Evolutionary conservation across 2,888 invertebrate genomes (phyloP).

Genomic region (Drosophila greeni): DNA sequence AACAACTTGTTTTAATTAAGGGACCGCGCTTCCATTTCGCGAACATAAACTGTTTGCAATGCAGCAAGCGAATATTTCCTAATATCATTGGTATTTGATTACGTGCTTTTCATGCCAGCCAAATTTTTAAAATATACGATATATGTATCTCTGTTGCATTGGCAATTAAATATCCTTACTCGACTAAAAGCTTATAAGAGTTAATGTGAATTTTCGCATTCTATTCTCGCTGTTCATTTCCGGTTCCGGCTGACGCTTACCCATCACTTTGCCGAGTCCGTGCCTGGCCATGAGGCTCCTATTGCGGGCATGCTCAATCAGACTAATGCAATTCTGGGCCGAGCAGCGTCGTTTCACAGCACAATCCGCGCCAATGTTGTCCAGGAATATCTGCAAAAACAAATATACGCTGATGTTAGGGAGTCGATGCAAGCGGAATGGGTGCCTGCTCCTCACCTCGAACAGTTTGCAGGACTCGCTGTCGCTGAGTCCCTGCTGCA

Average conservation of each 20-base stretch:
- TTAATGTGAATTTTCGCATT: constrained; percentile 5
- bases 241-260: constrained; percentile 62
- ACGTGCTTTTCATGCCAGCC: neutral
- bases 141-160: constrained; percentile 2
- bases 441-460: constrained; percentile 66
- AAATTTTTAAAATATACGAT: too few species aligned
- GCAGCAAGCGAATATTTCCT: neutral
- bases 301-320: constrained; percentile 89
- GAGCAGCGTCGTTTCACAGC: constrained; percentile 90
- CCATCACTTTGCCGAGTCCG: constrained; percentile 76
- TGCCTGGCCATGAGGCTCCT: constrained; percentile 80
- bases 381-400: constrained; percentile 77
- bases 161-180: constrained; percentile 28
- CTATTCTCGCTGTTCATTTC: constrained; percentile 44
- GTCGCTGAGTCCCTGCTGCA: constrained; percentile 78
- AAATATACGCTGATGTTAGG: constrained; percentile 4
- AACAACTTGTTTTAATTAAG: neutral
- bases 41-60: neutral
- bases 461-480: constrained; percentile 77
- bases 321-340: constrained; percentile 87
- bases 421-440: neutral
- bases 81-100: neutral
- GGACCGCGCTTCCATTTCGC: too few species aligned
- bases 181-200: neutral
- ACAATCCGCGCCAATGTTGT: constrained; percentile 80